Percentiles rank a stretch among this genome's conserved stretches.
phyloP scores from a whole-genome alignment of 2,797 vertebrate species.

The Sardinella longiceps region DNA sequence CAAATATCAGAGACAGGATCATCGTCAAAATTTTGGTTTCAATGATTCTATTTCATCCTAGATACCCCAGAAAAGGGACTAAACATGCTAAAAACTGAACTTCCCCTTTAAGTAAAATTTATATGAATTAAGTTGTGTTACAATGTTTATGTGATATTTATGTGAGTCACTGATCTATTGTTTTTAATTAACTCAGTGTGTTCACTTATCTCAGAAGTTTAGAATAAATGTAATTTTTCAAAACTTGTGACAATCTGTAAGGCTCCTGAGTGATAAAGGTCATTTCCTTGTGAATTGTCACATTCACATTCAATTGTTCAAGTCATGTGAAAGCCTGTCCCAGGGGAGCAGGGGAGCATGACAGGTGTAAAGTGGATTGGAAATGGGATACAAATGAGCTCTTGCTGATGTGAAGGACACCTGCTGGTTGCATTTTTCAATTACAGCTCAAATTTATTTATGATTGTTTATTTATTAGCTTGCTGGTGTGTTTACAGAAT shows the following conservation, averaged over 20 bases:
- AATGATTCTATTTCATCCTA: too few relatives aligned
- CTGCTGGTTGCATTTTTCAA: constrained; percentile 36
- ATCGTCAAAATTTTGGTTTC: too few relatives aligned
- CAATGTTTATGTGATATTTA: too few relatives aligned
- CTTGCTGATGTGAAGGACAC: constrained; percentile 31
- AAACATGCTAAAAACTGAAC: too few relatives aligned
- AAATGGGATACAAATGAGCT: constrained; percentile 11
- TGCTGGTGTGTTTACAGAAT: neutral
- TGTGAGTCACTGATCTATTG: too few relatives aligned
- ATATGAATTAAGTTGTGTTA: too few relatives aligned
- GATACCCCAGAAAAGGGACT: too few relatives aligned
- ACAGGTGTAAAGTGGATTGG: neutral
- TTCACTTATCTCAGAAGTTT: too few relatives aligned
- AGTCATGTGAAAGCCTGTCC: neutral
- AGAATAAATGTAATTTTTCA: too few relatives aligned
- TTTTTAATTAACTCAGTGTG: too few relatives aligned
- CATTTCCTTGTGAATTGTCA: neutral
- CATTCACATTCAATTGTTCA: neutral
- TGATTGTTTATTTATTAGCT: neutral
- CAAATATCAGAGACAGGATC: too few relatives aligned
- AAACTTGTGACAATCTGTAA: neutral
- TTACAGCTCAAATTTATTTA: constrained; percentile 29
- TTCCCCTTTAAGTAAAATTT: too few relatives aligned
- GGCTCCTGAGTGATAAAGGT: neutral
- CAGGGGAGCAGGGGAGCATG: neutral